Percentiles rank a stretch among this genome's conserved stretches.
phyloP scores from a whole-genome alignment of 2,113 vertebrate species.

The Chelonoidis abingdonii region DNA sequence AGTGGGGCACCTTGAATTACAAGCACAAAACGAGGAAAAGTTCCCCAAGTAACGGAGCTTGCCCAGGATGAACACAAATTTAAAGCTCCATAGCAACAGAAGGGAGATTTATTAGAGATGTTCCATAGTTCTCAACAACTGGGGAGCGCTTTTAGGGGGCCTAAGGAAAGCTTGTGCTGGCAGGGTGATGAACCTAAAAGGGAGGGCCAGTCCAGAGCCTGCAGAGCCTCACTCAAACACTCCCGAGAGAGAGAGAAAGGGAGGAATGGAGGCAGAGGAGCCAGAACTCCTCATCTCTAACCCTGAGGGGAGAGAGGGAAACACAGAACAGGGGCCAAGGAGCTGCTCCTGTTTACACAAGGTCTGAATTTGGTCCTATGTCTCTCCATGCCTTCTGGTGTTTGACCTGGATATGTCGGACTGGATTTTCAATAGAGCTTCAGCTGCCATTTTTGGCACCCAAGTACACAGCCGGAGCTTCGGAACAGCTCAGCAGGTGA shows the following conservation, averaged over 20 bases:
- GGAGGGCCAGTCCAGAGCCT: neutral
- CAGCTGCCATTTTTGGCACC: neutral
- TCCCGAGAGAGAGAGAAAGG: neutral
- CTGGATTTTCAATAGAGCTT: neutral
- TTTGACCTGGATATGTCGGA: neutral
- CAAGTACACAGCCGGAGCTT: neutral
- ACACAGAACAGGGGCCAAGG: neutral
- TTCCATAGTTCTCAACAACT: rapidly evolving
- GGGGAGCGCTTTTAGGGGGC: neutral
- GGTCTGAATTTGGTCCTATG: neutral
- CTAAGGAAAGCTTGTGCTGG: neutral
- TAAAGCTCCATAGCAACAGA: rapidly evolving
- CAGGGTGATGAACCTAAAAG: neutral
- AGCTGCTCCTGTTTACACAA: neutral
- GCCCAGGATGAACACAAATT: neutral
- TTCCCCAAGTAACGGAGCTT: neutral
- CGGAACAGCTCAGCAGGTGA: neutral
- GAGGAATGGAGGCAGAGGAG: neutral
- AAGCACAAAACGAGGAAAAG: neutral
- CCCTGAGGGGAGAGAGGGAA: neutral
- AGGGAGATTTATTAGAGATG: neutral
- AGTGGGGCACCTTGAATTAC: neutral
- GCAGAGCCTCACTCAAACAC: neutral
- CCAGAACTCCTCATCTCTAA: neutral
- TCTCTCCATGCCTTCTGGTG: neutral